Percentiles rank a stretch among this genome's conserved stretches.
phyloP scores from a whole-genome alignment of 2,797 vertebrate species.

The Takifugu ocellatus region DNA sequence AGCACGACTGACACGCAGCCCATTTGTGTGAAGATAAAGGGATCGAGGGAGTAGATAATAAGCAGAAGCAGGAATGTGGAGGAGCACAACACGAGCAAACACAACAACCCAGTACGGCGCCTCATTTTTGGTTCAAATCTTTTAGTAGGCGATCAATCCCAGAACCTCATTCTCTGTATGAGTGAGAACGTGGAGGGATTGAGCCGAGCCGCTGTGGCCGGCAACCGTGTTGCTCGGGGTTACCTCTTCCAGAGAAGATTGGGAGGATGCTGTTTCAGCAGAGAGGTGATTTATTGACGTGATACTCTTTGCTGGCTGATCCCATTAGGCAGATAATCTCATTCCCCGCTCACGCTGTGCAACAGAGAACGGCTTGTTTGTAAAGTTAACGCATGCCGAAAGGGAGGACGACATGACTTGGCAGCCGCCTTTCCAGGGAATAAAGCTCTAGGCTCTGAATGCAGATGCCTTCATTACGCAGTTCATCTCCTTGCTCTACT shows the following conservation, averaged over 20 bases:
- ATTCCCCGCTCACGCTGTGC: conserved; percentile 16
- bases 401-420: conserved; percentile 22
- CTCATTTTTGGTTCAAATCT: too few relatives aligned
- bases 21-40: conserved; percentile 19
- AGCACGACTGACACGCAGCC: conserved; percentile 12
- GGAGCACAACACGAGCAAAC: conserved; percentile 12
- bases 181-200: too few relatives aligned
- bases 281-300: conserved; percentile 31
- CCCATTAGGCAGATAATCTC: conserved; percentile 40
- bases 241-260: conserved; percentile 25
- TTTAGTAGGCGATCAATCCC: conserved; percentile 4
- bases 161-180: neutral
- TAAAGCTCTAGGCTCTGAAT: conserved; percentile 23
- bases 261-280: conserved; percentile 25
- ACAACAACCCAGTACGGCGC: conserved; percentile 6
- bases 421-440: conserved; percentile 31
- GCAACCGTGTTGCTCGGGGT: conserved; percentile 11
- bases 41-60: conserved; percentile 21
- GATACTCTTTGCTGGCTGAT: conserved; percentile 27
- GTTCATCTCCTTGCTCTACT: conserved; percentile 1
- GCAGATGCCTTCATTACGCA: conserved; percentile 26
- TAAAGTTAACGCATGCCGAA: conserved; percentile 11
- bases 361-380: conserved; percentile 16
- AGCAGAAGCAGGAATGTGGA: conserved; percentile 7
- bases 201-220: too few relatives aligned